phyloP scores from a whole-genome alignment of 2,888 invertebrate genomes.

The Stenodera caucasica region DNA sequence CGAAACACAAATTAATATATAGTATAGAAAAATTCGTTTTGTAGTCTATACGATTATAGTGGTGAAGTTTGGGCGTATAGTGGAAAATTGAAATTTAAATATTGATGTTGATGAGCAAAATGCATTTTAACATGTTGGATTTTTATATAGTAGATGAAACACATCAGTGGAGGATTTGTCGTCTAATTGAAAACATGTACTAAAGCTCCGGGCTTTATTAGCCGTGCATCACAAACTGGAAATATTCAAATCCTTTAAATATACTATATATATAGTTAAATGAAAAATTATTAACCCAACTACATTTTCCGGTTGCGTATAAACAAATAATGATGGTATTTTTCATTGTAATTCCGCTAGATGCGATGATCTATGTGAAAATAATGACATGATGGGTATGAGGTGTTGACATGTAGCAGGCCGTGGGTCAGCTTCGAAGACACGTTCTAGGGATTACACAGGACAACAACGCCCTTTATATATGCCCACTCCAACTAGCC shows the following conservation, averaged over 20 bases:
- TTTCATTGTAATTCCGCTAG: too few relatives aligned
- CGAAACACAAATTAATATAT: background rate
- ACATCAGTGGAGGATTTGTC: slow-evolving; percentile 29
- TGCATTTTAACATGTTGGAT: slow-evolving; percentile 21
- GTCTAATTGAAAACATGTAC: slow-evolving; percentile 31
- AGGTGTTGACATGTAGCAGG: slow-evolving; percentile 50
- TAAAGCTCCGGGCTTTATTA: slow-evolving; percentile 26
- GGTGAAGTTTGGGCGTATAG: too few relatives aligned
- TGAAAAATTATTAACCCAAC: slow-evolving; percentile 2
- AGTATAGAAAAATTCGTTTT: too few relatives aligned
- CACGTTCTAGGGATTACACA: slow-evolving; percentile 51
- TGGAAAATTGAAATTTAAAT: slow-evolving; percentile 4
- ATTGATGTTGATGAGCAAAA: slow-evolving; percentile 14
- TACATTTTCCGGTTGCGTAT: background rate
- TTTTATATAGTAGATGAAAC: slow-evolving; percentile 27
- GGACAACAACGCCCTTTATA: slow-evolving; percentile 42
- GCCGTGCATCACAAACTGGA: slow-evolving; percentile 22
- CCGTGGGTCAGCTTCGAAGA: slow-evolving; percentile 50
- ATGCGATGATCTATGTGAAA: background rate
- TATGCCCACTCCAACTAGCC: slow-evolving; percentile 36
- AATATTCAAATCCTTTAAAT: slow-evolving; percentile 24
- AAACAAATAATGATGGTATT: too few relatives aligned
- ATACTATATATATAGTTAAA: background rate
- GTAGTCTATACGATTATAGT: too few relatives aligned
- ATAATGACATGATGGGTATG: slow-evolving; percentile 47